Conservation (phyloP, 2,888 invertebrate genomes). For the Apamea epomidion region DNA sequence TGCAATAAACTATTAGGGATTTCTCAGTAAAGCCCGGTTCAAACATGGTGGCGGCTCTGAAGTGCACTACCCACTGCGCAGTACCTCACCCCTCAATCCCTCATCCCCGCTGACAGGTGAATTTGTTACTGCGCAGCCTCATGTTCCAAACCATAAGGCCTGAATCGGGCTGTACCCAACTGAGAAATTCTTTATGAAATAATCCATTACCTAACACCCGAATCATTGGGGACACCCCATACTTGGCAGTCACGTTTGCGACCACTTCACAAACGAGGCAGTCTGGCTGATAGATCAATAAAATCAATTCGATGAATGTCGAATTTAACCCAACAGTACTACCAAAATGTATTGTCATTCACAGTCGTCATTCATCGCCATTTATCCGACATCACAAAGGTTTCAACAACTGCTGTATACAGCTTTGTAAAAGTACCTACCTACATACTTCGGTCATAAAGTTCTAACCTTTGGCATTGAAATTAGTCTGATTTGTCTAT, state of each 20-base stretch:
- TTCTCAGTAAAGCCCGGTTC: background rate
- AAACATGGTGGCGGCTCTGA: background rate
- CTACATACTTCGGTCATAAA: background rate
- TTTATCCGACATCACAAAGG: constrained; percentile 16
- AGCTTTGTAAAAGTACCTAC: constrained; percentile 6
- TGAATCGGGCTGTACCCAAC: background rate
- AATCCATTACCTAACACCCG: background rate
- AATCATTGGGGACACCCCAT: background rate
- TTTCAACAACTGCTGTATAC: constrained; percentile 12
- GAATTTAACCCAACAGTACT: background rate
- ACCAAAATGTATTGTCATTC: background rate
- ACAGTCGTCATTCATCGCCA: background rate
- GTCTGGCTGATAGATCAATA: background rate
- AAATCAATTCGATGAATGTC: background rate
- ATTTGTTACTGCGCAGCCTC: background rate
- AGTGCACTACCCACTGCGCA: background rate
- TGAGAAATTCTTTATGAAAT: background rate
- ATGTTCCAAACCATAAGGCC: background rate
- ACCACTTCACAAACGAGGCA: background rate
- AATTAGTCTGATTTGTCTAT: constrained; percentile 27
- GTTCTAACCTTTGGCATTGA: constrained; percentile 28
- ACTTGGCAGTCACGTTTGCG: background rate
- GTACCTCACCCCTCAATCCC: too few species aligned
- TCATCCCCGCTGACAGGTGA: too few species aligned
- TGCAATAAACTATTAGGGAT: background rate